Base-by-base conservation (phyloP, 1,140 invertebrate species). In the Temnothorax nylanderi region DNA sequence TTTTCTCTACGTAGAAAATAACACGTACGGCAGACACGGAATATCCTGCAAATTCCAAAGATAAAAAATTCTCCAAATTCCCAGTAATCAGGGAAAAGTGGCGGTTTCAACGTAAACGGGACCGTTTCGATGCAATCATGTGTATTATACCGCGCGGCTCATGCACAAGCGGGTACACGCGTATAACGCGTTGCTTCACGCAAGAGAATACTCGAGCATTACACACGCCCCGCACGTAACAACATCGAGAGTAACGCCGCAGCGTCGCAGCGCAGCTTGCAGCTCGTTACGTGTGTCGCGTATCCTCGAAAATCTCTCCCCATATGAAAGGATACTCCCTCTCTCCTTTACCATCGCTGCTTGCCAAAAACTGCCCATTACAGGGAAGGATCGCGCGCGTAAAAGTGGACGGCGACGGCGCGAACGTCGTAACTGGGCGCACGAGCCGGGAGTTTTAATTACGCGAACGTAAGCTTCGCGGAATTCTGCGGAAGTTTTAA, bases 381-480 rank as follows among this genome's bases (percentile, higher is more conserved):
- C 18, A 13, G 69, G 4, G 26, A 34, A 60, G 21, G 41, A 18
- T n/a, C 18, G 34, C 64, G 32, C 41, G 54, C 80, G 26, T 84
- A 84, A 72, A 82, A 47, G 34, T 56, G 58, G 41, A 16, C 8
- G 18, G 26, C 10, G 32, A 26, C 16, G 44, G 56, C n/a, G 47
- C 64, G 47, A 44, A 32, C 21, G 18, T 72, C 51, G 65, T 18
- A 60, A 44, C 56, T 18, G 11, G 26, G 26, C 13, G 51, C 67
- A 58, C 67, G 67, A 82, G 65, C n/a, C 41, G 67, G 13, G 51
- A 72, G 69, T 74, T 82, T 82, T 82, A 82, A 82, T 82, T 82
- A 82, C 78, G 34, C 64, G 65, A 16, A 72, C 51, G 37, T 72
- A 44, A 82, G 51, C 67, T 58, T n/a, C 32, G 80, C 37, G 80